A percentile compares a stretch with the other conserved stretches of the same genome.
Conservation (phyloP, 2,113 vertebrate species). For the Lophius piscatorius region DNA sequence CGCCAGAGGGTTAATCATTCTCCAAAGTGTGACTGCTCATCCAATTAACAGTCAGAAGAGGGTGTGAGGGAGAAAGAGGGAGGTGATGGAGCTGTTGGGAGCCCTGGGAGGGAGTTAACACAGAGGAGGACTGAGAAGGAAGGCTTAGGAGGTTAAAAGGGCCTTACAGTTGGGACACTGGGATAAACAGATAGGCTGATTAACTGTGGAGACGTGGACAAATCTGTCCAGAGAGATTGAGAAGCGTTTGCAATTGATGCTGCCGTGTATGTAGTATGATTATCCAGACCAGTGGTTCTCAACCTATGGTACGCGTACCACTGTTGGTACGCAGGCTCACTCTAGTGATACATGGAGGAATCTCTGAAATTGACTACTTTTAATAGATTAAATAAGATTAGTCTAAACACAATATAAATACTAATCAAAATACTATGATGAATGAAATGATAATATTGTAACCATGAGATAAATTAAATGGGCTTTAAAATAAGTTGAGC, state of each 20-base stretch:
- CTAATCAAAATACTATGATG: no score
- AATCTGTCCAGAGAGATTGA: constrained; percentile 1
- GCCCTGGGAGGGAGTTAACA: constrained; percentile 22
- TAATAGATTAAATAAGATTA: no score
- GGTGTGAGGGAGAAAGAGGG: background rate
- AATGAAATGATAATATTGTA: no score
- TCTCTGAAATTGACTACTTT: no score
- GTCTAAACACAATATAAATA: no score
- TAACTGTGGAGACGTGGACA: background rate
- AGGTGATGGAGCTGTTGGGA: constrained; percentile 31
- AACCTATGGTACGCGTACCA: no score
- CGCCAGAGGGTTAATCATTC: constrained; percentile 47
- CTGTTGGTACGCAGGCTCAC: no score
- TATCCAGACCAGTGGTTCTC: no score
- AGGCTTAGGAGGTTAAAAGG: constrained; percentile 17
- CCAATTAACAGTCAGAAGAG: constrained; percentile 62
- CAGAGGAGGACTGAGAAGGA: constrained; percentile 6
- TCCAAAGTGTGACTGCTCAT: constrained; percentile 62
- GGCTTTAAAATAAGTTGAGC: no score
- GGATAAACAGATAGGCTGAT: constrained; percentile 21
- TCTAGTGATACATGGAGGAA: no score
- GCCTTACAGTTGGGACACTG: background rate
- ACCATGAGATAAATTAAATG: no score
- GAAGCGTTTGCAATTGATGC: background rate
- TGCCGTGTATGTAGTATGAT: constrained; percentile 6